These are phyloP conservation scores for Fundulus diaphanus DNA, from an alignment of 2,797 vertebrate genomes.

Conservation along the genomic window DNA sequence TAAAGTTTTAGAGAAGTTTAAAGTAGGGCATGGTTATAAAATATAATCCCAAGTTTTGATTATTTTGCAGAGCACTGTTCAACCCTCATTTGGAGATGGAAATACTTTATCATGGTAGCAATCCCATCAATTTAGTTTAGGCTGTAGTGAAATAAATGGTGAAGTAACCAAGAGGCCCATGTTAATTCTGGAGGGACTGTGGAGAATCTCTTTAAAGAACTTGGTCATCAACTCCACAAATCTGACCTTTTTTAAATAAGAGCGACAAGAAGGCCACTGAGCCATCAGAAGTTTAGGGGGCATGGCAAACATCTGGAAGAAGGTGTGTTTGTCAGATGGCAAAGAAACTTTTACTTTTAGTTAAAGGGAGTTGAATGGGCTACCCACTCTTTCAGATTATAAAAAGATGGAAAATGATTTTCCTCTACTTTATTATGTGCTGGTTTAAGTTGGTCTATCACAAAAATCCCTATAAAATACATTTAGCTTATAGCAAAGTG, in stretches of 20 bases:
- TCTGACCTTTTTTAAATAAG: not conserved
- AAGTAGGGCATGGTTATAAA: no score
- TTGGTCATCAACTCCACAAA: not conserved
- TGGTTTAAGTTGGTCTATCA: not conserved
- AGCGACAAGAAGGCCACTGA: not conserved
- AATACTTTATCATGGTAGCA: not conserved
- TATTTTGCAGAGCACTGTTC: no score
- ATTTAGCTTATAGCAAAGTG: not conserved
- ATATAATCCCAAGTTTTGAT: no score
- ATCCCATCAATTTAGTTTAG: not conserved
- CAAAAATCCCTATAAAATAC: not conserved
- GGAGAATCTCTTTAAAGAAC: not conserved
- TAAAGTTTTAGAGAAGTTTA: no score
- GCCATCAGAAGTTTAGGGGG: no score
- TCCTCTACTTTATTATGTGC: not conserved
- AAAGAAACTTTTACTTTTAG: not conserved
- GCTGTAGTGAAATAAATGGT: not conserved
- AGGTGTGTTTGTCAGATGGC: not conserved
- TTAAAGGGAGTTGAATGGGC: not conserved
- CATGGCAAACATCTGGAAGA: not conserved
- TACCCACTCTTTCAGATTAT: not conserved
- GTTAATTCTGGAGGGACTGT: not conserved
- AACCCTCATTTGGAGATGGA: no score
- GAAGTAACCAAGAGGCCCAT: not conserved
- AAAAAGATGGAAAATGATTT: not conserved